Percentiles rank a stretch among this genome's conserved stretches.
These are phyloP conservation scores for Sepioteuthis lessoniana DNA, from an alignment of 2,888 invertebrate genomes.

Conservation along the genomic window DNA sequence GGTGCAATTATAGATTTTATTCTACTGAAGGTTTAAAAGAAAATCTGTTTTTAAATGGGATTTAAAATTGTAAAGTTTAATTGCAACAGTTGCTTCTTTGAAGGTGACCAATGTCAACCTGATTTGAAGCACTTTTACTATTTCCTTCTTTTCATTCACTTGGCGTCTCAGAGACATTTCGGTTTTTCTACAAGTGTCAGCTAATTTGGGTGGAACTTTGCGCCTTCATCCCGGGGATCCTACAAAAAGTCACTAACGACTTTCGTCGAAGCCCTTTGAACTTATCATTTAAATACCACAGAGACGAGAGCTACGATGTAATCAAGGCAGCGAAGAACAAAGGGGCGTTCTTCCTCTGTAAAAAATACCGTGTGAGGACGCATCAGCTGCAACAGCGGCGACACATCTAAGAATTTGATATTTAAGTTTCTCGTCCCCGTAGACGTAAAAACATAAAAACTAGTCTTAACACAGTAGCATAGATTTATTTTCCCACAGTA, in stretches of 20 bases:
- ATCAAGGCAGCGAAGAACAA: not conserved
- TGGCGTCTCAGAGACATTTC: not conserved
- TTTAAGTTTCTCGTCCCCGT: not conserved
- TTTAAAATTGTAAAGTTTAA: too few species aligned
- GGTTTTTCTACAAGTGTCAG: not conserved
- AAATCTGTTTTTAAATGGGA: too few species aligned
- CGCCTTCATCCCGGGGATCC: not conserved
- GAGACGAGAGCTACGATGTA: not conserved
- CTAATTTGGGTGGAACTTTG: not conserved
- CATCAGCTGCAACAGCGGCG: not conserved
- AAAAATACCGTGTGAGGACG: not conserved
- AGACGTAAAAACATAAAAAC: not conserved
- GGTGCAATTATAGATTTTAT: too few species aligned
- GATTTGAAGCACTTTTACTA: not conserved
- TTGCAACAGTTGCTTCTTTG: not conserved
- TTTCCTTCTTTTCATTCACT: not conserved
- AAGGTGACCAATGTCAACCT: not conserved
- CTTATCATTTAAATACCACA: not conserved
- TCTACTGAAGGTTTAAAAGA: too few species aligned
- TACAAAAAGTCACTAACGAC: not conserved
- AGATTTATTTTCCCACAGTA: not conserved
- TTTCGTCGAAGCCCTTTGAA: not conserved
- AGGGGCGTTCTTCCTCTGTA: not conserved
- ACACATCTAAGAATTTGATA: conserved; percentile 10
- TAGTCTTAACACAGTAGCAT: not conserved